Evolutionary conservation across 2,797 vertebrate species (phyloP), one percentile per base, ranked within the genome.

Genomic region (Gallirallus australis): DNA sequence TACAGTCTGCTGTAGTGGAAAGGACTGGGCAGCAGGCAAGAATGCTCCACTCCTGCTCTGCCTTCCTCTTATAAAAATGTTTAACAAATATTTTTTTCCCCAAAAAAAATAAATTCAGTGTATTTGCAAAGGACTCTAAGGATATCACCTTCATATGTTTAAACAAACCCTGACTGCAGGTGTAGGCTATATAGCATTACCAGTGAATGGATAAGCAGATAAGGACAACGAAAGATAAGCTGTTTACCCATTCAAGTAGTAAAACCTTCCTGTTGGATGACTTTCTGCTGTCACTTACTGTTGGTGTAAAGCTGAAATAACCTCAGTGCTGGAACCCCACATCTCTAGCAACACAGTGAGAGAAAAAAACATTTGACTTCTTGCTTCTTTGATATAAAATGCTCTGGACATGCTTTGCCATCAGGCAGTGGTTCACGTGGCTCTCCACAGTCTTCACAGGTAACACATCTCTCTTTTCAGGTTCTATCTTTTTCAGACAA

Each of bases 151-250:
- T 80, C 33, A 13, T 65, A 28, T 19, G 25, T 82, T 83, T 79
- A 84, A 90, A 76, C 35, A 91, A 95, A 48, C 35, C 30, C 39
- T 39, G n/a, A 57, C 14, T 28, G 48, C 52, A 40, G 39, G 50
- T 79, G 50, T 57, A 31, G n/a, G 24, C 78, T 86, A 42, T 65
- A 45, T 47, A 93, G 53, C 54, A 37, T 52, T 33, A 39, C 18
- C 37, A n/a, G 25, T 12, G 53, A 75, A 25, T 14, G 70, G 48
- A 33, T 66, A 82, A 94, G 27, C 66, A 54, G 81, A 39, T 31
- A 85, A 86, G 52, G 89, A 77, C 45, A 90, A 76, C 65, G 47
- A 52, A 94, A 82, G 54, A 76, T 70, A 79, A 90, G 86, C 81
- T 79, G 24, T 85, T 95, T 80, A 69, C 33, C 40, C 63, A 40